Percentiles rank a stretch among this genome's conserved stretches.
Conservation (phyloP, 2,888 invertebrate species). For the Scelioninae gen. 2 region DNA sequence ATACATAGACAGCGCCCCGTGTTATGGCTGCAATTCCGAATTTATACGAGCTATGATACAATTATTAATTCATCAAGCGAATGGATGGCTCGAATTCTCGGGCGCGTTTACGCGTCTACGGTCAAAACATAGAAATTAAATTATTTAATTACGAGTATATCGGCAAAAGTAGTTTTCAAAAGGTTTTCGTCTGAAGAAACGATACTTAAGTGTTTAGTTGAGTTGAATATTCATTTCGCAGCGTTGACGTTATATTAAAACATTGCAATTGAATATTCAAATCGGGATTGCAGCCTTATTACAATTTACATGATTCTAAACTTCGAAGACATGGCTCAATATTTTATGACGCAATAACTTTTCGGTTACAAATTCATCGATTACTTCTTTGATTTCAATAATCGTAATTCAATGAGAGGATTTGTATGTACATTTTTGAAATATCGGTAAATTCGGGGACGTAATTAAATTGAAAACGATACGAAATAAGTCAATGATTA, state of each 20-base stretch:
- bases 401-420: too few relatives aligned
- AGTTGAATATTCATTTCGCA: slow-evolving; percentile 36
- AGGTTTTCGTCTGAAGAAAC: too few relatives aligned
- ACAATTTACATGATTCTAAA: slow-evolving; percentile 26
- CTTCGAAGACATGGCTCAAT: slow-evolving; percentile 9
- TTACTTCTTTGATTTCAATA: too few relatives aligned
- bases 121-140: slow-evolving; percentile 8
- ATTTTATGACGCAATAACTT: slow-evolving; percentile 7
- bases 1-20: too few relatives aligned
- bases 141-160: slow-evolving; percentile 25
- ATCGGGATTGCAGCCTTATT: slow-evolving; percentile 24
- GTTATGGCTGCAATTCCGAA: slow-evolving; percentile 23
- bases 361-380: background rate
- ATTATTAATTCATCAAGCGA: slow-evolving; percentile 29
- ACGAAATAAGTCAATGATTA: too few relatives aligned
- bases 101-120: background rate
- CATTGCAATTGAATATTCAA: slow-evolving; percentile 27
- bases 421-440: too few relatives aligned
- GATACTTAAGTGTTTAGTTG: slow-evolving; percentile 24
- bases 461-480: too few relatives aligned
- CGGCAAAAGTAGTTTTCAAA: too few relatives aligned
- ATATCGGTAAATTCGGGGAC: too few relatives aligned
- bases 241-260: slow-evolving; percentile 22
- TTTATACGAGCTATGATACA: slow-evolving; percentile 30
- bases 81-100: slow-evolving; percentile 31